These are phyloP conservation scores for Gyrodactylus salaris DNA, from an alignment of 1,140 invertebrate species.

Conservation along the genomic window DNA sequence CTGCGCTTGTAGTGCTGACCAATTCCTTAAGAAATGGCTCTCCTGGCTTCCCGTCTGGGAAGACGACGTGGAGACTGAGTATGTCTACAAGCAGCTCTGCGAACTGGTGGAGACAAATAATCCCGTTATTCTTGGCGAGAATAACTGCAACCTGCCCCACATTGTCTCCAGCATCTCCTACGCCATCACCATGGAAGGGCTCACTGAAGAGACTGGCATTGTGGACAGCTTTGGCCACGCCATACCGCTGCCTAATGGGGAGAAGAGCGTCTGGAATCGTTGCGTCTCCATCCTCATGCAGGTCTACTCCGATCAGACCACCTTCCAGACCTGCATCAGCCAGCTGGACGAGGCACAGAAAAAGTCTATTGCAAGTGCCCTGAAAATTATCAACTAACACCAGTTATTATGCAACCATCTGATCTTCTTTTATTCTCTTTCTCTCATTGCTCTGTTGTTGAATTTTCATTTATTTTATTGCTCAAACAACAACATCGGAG, in stretches of 20 bases:
- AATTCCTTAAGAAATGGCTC: conserved; percentile 48
- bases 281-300: background rate
- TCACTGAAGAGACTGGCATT: background rate
- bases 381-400: too few species aligned
- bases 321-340: background rate
- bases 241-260: background rate
- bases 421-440: too few species aligned
- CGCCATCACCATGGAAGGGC: background rate
- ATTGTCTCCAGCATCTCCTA: conserved; percentile 47
- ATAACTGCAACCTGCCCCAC: conserved; percentile 51
- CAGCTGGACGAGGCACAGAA: background rate
- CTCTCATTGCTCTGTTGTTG: too few species aligned
- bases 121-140: conserved; percentile 39
- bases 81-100: conserved; percentile 71
- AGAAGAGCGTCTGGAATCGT: background rate
- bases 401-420: too few species aligned
- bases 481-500: too few species aligned
- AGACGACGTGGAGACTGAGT: conserved; percentile 64
- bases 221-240: background rate
- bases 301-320: background rate
- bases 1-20: conserved; percentile 10
- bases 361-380: background rate
- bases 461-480: too few species aligned
- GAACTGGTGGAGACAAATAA: conserved; percentile 67
- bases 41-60: conserved; percentile 74